Base-by-base conservation (phyloP, 2,797 vertebrate genomes). In the Acipenser transmontanus region DNA sequence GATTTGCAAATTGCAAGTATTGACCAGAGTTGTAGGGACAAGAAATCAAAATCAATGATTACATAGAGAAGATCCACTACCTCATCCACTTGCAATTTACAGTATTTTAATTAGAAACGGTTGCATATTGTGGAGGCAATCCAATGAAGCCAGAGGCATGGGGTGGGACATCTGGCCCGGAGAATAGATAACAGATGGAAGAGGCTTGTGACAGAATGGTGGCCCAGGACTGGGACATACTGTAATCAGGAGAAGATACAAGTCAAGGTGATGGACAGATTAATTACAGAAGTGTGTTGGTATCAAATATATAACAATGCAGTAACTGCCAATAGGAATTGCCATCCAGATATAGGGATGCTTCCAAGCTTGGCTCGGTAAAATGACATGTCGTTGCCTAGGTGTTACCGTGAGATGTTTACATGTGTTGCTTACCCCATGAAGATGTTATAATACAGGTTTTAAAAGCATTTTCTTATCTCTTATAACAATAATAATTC, bases 121-220 rank as follows among this genome's bases (percentile, higher is more conserved):
- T 74, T 69, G 72, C 73, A 74, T 69, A 50, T 78, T 69, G 65
- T 80, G 74, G 73, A 77, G 77, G 73, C 74, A 77, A 70, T 66
- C 78, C 75, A 73, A 69, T 68, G 77, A 81, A 71, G 74, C 80
- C 78, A 74, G 75, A 74, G 77, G 78, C 77, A 72, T 68, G 67
- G 83, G 80, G 80, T 79, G 77, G 71, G 84, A 72, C 85, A 90
- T 86, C 84, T 89, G 88, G 78, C 84, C 87, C 81, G 70, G 62
- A 73, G 66, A 73, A 71, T 77, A 70, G 69, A 69, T 80, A 80
- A 78, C 88, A 90, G 85, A 89, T 88, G 88, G 84, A 82, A 78
- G 2, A n/a, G 54, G 14, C 12, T 57, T n/a, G 12, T 57, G 2
- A n/a, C 54, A 57, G 54, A 11, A 57, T n/a, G 73, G 75, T 76